Percentiles rank a stretch among this genome's conserved stretches.
phyloP scores from a whole-genome alignment of 2,888 invertebrate species.

The Hypena proboscidalis region DNA sequence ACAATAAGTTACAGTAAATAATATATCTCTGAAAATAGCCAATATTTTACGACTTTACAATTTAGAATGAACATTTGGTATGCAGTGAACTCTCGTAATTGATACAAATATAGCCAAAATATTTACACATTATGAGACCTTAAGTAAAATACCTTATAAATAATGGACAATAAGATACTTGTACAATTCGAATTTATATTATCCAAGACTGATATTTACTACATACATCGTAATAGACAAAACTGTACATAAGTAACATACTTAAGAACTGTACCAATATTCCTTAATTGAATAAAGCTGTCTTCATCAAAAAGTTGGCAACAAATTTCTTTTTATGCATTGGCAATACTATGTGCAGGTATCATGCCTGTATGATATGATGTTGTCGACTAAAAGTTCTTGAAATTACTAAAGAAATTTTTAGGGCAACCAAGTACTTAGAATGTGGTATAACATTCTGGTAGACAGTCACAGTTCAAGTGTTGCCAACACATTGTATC shows the following conservation, averaged over 20 bases:
- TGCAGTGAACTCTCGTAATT: slow-evolving; percentile 53
- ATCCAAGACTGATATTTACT: slow-evolving; percentile 44
- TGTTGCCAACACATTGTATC: too few relatives aligned
- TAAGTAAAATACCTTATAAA: slow-evolving; percentile 55
- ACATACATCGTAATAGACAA: slow-evolving; percentile 25
- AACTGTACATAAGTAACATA: slow-evolving; percentile 37
- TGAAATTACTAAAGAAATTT: too few relatives aligned
- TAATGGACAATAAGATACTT: slow-evolving; percentile 69
- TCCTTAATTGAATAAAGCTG: slow-evolving; percentile 21
- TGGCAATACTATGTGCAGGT: too few relatives aligned
- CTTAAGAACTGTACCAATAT: slow-evolving; percentile 22
- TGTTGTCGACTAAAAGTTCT: too few relatives aligned
- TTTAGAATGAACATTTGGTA: slow-evolving; percentile 65
- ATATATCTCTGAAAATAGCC: slow-evolving; percentile 64
- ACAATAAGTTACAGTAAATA: slow-evolving; percentile 54
- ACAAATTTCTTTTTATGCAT: too few relatives aligned
- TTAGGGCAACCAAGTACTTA: too few relatives aligned
- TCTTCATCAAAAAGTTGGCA: too few relatives aligned
- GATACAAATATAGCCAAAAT: slow-evolving; percentile 58
- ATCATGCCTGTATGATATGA: too few relatives aligned
- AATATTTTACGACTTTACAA: slow-evolving; percentile 53
- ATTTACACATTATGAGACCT: slow-evolving; percentile 61
- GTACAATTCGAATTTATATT: slow-evolving; percentile 56
- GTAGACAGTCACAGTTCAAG: too few relatives aligned
- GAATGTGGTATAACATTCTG: too few relatives aligned